Percentiles rank a stretch among this genome's conserved stretches.
Conservation (phyloP, 2,888 invertebrate genomes). For the Trichacis sp. region DNA sequence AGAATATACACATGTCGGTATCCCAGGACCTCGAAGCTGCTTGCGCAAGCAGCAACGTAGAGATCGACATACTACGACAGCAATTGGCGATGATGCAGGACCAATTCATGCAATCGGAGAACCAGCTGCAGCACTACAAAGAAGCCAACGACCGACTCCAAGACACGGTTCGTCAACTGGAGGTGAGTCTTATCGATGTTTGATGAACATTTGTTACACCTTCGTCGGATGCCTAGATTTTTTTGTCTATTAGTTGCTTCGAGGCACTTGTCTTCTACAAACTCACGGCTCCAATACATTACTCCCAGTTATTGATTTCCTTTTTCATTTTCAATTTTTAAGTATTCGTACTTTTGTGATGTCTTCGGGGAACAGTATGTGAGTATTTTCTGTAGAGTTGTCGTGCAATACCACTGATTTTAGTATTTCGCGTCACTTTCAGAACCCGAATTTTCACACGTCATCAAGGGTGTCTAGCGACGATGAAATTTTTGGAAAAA, state of each 20-base stretch:
- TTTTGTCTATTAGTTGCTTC: too few relatives aligned
- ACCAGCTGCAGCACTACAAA: slow-evolving; percentile 65
- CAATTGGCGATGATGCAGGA: slow-evolving; percentile 61
- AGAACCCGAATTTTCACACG: too few relatives aligned
- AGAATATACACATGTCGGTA: slow-evolving; percentile 55
- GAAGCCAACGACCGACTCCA: slow-evolving; percentile 72
- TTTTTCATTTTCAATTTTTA: slow-evolving; percentile 34
- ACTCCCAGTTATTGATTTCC: slow-evolving; percentile 18
- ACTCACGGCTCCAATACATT: background rate
- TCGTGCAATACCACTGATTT: background rate
- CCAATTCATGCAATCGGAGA: slow-evolving; percentile 60
- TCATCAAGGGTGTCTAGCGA: too few relatives aligned
- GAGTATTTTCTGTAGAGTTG: slow-evolving; percentile 20
- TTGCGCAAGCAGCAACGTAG: slow-evolving; percentile 58
- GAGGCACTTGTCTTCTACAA: slow-evolving; percentile 5
- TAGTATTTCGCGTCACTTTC: background rate
- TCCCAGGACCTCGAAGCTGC: slow-evolving; percentile 61
- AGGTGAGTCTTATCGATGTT: slow-evolving; percentile 56
- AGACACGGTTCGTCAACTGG: slow-evolving; percentile 72
- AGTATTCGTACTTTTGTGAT: slow-evolving; percentile 42
- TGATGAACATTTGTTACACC: too few relatives aligned
- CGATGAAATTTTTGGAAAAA: too few relatives aligned
- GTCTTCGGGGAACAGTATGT: slow-evolving; percentile 41
- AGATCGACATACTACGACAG: slow-evolving; percentile 60
- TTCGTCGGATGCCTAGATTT: too few relatives aligned